These are phyloP conservation scores for Edolisoma coerulescens DNA, from an alignment of 2,113 vertebrate species.

Conservation along the genomic window DNA sequence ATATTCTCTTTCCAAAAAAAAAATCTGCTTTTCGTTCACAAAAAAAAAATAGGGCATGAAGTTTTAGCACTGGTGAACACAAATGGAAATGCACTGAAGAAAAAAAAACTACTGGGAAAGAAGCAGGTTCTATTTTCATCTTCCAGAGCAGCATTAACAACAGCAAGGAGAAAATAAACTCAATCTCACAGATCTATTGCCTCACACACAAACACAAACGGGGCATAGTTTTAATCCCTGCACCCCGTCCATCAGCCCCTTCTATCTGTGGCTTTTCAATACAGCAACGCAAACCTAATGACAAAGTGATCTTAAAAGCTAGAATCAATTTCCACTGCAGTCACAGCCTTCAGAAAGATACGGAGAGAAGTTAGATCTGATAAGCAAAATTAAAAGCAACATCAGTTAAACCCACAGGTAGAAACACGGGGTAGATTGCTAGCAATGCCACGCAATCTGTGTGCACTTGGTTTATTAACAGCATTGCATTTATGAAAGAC, in stretches of 20 bases:
- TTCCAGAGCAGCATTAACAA: neutral
- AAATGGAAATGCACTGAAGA: neutral
- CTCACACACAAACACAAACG: neutral
- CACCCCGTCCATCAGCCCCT: neutral
- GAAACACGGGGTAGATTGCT: neutral
- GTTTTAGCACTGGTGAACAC: neutral
- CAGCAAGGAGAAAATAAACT: neutral
- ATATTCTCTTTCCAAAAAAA: neutral
- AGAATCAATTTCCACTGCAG: slow-evolving; percentile 13
- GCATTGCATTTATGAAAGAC: neutral
- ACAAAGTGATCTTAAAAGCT: neutral
- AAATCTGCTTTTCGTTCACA: neutral
- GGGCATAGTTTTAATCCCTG: slow-evolving; percentile 7
- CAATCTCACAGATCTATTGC: neutral
- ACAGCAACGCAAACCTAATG: neutral
- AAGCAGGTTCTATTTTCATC: neutral
- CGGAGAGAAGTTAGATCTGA: neutral
- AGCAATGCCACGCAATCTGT: neutral
- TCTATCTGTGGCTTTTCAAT: slow-evolving; percentile 9
- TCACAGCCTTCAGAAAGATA: neutral
- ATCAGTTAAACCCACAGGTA: neutral
- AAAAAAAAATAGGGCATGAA: neutral
- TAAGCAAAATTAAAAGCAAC: slow-evolving; percentile 44
- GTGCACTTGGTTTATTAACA: slow-evolving; percentile 29
- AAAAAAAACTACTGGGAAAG: neutral